These are phyloP conservation scores for Pandemis heparana DNA, from an alignment of 2,888 invertebrate genomes.

Conservation along the genomic window DNA sequence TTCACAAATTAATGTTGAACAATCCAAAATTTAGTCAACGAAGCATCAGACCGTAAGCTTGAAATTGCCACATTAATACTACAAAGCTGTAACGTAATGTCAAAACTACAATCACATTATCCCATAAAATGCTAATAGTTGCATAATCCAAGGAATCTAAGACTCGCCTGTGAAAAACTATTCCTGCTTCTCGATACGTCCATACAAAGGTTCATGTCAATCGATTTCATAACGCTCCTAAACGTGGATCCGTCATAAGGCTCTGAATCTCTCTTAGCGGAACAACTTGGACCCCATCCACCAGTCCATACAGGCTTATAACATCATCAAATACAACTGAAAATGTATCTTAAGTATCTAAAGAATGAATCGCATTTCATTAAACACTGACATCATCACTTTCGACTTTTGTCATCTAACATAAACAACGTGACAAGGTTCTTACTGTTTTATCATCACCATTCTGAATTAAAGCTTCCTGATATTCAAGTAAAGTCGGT, in stretches of 20 bases:
- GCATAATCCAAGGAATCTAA: background rate
- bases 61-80: too few species aligned
- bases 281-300: conserved; percentile 55
- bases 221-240: conserved; percentile 77
- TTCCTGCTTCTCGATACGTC: conserved; percentile 49
- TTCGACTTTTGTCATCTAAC: conserved; percentile 64
- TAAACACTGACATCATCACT: conserved; percentile 51
- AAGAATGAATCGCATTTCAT: conserved; percentile 45
- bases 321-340: conserved; percentile 42
- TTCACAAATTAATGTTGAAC: too few species aligned
- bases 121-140: background rate
- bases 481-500: conserved; percentile 7
- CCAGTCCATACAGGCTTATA: conserved; percentile 53
- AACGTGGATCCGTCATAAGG: conserved; percentile 79
- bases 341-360: conserved; percentile 47
- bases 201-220: conserved; percentile 72
- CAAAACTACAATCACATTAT: too few species aligned
- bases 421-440: conserved; percentile 58
- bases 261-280: conserved; percentile 79
- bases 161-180: conserved; percentile 23
- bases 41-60: too few species aligned
- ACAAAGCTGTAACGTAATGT: too few species aligned
- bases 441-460: conserved; percentile 37
- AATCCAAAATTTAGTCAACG: too few species aligned
- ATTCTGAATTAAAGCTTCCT: conserved; percentile 45